phyloP scores from a whole-genome alignment of 2,797 vertebrate genomes.

The Potorous gilbertii region DNA sequence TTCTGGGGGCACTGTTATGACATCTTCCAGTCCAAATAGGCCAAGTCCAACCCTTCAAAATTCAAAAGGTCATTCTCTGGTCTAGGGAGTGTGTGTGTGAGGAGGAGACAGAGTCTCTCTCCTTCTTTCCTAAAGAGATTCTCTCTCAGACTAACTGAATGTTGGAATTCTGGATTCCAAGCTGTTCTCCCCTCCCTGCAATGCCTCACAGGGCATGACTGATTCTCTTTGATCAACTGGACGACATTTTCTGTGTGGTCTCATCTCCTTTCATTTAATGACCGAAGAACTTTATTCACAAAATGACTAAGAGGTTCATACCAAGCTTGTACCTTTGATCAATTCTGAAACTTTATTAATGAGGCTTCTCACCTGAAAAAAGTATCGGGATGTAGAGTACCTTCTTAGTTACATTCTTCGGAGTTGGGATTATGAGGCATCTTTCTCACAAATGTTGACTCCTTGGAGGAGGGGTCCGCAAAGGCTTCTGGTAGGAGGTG shows the following conservation, averaged over 20 bases:
- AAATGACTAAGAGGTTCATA: not conserved
- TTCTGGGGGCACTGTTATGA: no score
- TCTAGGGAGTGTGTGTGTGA: no score
- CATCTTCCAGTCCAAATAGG: no score
- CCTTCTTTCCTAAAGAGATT: no score
- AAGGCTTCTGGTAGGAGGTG: not conserved
- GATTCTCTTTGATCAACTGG: not conserved
- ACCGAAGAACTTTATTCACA: not conserved
- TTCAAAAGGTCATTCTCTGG: no score
- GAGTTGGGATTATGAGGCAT: not conserved
- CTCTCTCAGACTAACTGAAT: no score
- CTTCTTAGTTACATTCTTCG: not conserved
- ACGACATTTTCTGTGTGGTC: not conserved
- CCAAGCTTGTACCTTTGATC: not conserved
- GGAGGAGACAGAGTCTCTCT: no score
- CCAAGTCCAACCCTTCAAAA: no score
- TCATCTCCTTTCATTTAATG: not conserved
- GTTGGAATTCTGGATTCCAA: no score
- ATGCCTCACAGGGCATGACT: not conserved
- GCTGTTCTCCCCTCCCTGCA: no score
- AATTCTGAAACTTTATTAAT: not conserved
- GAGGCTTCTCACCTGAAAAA: not conserved
- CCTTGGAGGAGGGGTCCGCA: not conserved
- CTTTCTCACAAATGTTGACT: not conserved
- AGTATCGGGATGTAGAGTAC: not conserved